Percentiles rank a stretch among this genome's conserved stretches.
phyloP scores from a whole-genome alignment of 2,888 invertebrate species.

The Acanthococcus lagerstroemiae region DNA sequence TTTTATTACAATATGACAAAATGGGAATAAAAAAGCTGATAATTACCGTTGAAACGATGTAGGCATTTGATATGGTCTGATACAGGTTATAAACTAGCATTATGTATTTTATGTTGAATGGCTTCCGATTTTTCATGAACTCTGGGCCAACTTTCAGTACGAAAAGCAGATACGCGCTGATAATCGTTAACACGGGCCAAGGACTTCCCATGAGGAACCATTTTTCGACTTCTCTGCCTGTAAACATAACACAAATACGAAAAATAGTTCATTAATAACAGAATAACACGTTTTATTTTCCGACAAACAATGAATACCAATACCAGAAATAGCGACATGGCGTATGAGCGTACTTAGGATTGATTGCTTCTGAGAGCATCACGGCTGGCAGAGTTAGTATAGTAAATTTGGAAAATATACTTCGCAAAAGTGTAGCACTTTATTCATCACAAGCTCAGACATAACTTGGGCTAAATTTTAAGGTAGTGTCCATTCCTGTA shows the following conservation, averaged over 20 bases:
- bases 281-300: background rate
- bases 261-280: background rate
- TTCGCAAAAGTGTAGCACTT: too few species aligned
- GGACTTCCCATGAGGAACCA: slow-evolving; percentile 35
- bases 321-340: too few species aligned
- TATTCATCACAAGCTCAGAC: too few species aligned
- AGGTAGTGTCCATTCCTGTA: too few species aligned
- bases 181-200: slow-evolving; percentile 33
- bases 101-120: slow-evolving; percentile 33
- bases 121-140: slow-evolving; percentile 34
- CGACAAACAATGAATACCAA: background rate
- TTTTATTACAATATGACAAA: background rate
- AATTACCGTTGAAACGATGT: slow-evolving; percentile 34
- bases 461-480: too few species aligned
- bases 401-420: too few species aligned
- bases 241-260: too few species aligned
- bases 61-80: slow-evolving; percentile 35
- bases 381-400: too few species aligned
- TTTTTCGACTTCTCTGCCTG: slow-evolving; percentile 34
- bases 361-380: too few species aligned
- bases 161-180: slow-evolving; percentile 33
- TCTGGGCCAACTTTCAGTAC: slow-evolving; percentile 35
- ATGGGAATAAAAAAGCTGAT: background rate
- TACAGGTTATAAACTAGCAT: slow-evolving; percentile 35
- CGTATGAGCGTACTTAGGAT: too few species aligned